Conservation (phyloP, 2,888 invertebrate genomes). For the Toxonevra muliebris region DNA sequence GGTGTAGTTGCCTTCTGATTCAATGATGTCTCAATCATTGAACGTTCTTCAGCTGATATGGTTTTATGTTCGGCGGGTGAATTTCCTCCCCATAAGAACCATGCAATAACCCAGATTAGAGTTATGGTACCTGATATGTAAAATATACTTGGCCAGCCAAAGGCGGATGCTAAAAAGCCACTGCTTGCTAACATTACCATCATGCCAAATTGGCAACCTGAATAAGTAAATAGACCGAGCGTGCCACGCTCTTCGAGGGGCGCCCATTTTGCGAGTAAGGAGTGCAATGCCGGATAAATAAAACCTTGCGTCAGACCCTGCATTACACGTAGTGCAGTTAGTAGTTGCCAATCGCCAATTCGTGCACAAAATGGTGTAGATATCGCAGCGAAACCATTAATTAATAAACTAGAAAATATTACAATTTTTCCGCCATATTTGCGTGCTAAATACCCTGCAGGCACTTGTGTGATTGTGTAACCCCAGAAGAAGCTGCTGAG, state of each 20-base stretch:
- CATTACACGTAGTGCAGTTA: conserved; percentile 71
- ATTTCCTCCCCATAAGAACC: conserved; percentile 73
- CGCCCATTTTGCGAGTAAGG: conserved; percentile 74
- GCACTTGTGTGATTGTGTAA: conserved; percentile 71
- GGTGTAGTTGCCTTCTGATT: conserved; percentile 61
- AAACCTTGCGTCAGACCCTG: conserved; percentile 77
- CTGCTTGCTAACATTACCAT: conserved; percentile 76
- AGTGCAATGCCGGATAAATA: conserved; percentile 74
- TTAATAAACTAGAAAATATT: conserved; percentile 67
- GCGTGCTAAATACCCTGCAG: conserved; percentile 75
- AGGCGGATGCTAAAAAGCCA: conserved; percentile 74
- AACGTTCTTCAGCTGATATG: conserved; percentile 72
- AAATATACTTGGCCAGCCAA: conserved; percentile 83
- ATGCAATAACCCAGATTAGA: conserved; percentile 70
- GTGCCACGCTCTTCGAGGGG: conserved; percentile 74
- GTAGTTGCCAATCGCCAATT: conserved; percentile 71
- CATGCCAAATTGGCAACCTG: conserved; percentile 82
- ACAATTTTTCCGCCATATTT: conserved; percentile 76
- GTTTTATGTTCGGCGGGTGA: conserved; percentile 71
- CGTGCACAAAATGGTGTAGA: conserved; percentile 75
- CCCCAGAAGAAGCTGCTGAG: conserved; percentile 77
- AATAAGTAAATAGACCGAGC: conserved; percentile 73
- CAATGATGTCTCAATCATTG: conserved; percentile 73
- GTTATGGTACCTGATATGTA: conserved; percentile 76
- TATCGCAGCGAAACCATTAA: conserved; percentile 74